Evolutionary conservation across 2,113 vertebrate species (phyloP), one percentile per base, ranked within the genome.

Genomic region (Athene noctua): DNA sequence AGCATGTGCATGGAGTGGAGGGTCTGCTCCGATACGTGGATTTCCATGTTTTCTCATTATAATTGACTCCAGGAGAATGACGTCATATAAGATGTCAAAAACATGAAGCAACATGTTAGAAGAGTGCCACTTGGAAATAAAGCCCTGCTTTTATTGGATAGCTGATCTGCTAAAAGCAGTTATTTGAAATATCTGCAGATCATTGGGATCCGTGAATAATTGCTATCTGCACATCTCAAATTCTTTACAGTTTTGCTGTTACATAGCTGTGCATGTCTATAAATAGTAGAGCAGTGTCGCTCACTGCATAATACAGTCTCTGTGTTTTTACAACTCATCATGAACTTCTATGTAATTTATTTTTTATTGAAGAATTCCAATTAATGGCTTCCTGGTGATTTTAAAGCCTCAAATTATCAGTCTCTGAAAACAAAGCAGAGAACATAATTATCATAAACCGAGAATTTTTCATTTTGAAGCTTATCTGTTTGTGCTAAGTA

Each of bases 301-400:
- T 98, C 98, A 98, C 97, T 98, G 97, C 98, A 98, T 98, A 98
- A 98, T 98, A 98, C 96, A 98, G 97, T 98, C 97, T 97, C 97
- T 97, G 92, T 98, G 98, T 98, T 98, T 98, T 98, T 98, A 98
- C 97, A 98, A 98, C 98, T 98, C 98, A 98, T 98, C 98, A 98
- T 98, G 98, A 98, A 98, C 98, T 98, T 98, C 98, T 98, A 98
- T 98, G 98, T 98, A 98, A 98, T 98, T 98, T 98, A 98, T 98
- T 98, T 98, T 98, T 98, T 98, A 98, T 98, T 98, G 98, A 98
- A 98, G 98, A 98, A 98, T 98, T 98, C 98, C 98, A 98, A 98
- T 98, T 98, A 98, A 98, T 98, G 98, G 98, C 98, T 98, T 98
- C 98, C 98, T 98, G 98, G 98, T 98, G 98, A 98, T 98, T 98